A percentile compares a stretch with the other conserved stretches of the same genome.
Evolutionary conservation across 2,113 vertebrate genomes (phyloP).

Genomic region (Puma concolor): DNA sequence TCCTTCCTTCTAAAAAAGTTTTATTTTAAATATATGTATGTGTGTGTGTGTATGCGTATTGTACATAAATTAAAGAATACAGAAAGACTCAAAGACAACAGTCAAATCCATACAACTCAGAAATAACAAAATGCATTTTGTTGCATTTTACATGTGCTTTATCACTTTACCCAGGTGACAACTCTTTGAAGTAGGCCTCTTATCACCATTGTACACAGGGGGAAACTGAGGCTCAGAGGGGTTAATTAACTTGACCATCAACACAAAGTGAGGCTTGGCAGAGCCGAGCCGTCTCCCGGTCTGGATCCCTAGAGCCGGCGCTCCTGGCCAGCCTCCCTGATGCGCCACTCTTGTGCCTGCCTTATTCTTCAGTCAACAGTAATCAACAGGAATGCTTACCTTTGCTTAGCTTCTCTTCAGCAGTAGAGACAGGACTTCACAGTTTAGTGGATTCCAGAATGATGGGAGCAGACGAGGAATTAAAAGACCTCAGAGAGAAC

Average conservation of each 20-base stretch:
- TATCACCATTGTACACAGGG: background rate
- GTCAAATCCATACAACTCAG: background rate
- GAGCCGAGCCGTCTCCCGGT: fast-evolving
- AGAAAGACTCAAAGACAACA: background rate
- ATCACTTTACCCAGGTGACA: background rate
- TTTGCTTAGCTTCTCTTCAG: background rate
- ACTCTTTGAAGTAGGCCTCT: background rate
- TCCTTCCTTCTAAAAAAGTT: background rate
- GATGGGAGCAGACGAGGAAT: background rate
- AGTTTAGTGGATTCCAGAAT: background rate
- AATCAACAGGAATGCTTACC: background rate
- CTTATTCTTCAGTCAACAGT: background rate
- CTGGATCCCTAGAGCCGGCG: background rate
- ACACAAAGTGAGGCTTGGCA: background rate
- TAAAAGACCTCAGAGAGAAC: background rate
- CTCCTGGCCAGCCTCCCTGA: background rate
- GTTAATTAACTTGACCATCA: no score
- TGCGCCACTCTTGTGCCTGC: no score
- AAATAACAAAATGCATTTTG: background rate
- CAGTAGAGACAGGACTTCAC: background rate
- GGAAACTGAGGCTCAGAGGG: background rate
- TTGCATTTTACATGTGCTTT: background rate
- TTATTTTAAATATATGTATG: background rate
- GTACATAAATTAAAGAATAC: background rate
- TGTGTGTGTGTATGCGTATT: fast-evolving